A percentile compares a stretch with the other conserved stretches of the same genome.
Conservation (phyloP, 1,140 invertebrate species). For the Dendroctonus ponderosae region DNA sequence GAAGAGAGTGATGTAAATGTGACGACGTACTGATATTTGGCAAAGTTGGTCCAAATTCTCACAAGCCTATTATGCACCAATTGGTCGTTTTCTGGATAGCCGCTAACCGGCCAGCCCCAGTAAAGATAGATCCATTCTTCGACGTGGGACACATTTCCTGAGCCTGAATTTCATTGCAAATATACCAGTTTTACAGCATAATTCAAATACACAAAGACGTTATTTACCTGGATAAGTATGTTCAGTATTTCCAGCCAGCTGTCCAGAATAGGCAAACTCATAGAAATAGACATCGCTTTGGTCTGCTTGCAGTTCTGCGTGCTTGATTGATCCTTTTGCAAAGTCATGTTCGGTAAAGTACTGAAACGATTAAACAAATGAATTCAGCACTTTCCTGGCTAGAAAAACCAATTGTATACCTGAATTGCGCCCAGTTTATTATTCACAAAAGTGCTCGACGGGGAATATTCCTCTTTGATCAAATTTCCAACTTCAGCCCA, state of each 20-base stretch:
- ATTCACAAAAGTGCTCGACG: constrained; percentile 3
- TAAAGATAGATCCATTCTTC: constrained; percentile 19
- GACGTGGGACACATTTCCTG: constrained; percentile 8
- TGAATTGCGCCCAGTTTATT: constrained; percentile 13
- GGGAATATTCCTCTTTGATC: constrained; percentile 21
- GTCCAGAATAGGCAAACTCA: constrained; percentile 22
- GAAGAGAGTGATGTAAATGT: not conserved
- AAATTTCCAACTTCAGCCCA: constrained; percentile 5
- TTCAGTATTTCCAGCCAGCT: constrained; percentile 17
- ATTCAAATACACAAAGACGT: not conserved
- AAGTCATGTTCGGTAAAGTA: constrained; percentile 25
- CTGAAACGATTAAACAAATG: not conserved
- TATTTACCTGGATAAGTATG: not conserved
- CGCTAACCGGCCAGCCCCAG: not conserved
- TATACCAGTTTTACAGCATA: not conserved
- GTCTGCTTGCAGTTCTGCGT: constrained; percentile 14
- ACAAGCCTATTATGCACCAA: constrained; percentile 1
- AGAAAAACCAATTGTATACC: not conserved
- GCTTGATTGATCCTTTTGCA: constrained; percentile 17
- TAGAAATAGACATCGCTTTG: constrained; percentile 26
- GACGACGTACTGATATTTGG: constrained; percentile 10
- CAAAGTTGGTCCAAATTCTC: constrained; percentile 16
- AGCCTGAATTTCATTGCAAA: not conserved
- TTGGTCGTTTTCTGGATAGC: constrained; percentile 8
- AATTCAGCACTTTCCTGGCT: not conserved